Base-by-base conservation (phyloP, 2,797 vertebrate species). In the Tenualosa ilisha region DNA sequence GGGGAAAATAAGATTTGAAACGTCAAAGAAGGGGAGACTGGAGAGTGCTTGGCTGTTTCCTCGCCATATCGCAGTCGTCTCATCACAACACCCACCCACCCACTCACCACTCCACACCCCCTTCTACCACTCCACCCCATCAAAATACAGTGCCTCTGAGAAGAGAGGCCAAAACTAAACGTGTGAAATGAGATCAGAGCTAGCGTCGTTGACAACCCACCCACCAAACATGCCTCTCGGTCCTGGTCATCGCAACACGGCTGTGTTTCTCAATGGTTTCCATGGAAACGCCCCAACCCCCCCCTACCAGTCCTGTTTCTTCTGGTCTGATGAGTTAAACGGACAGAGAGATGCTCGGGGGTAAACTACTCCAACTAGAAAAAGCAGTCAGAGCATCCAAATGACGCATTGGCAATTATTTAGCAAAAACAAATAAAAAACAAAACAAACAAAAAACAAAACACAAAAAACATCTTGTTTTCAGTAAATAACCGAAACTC, bases 251-350 rank as follows among this genome's bases (percentile, higher is more conserved):
- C 88, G 84, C 88, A 79, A 46, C 72, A 79, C 72, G 83, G 84
- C 90, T 88, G 89, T 92, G 93, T 94, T 92, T 92, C 93, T 92
- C 89, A 93, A 91, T 51, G 82, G 94, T 95, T 95, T 92, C 94
- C 92, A 95, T 95, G 94, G 92, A 93, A 92, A 95, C 91, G 59
- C 84, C 90, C 91, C 68, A 0, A 22, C 12, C 31, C 11, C 85
- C 50, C 37, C 63, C 37, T 5, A 17, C 68, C 68, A 72, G 40
- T 61, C 88, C 86, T 89, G 86, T 88, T 87, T 89, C 88, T 87
- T 82, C 24, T 79, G 88, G 85, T 86, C 54, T 37, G 87, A 83
- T 81, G 81, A 85, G 87, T 24, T 84, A 84, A 89, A 89, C 88
- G 87, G 88, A 85, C 84, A 87, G 51, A 84, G 82, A 87, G 82